A percentile compares a stretch with the other conserved stretches of the same genome.
phyloP scores from a whole-genome alignment of 2,888 invertebrate genomes.

The Coenonympha arcania region DNA sequence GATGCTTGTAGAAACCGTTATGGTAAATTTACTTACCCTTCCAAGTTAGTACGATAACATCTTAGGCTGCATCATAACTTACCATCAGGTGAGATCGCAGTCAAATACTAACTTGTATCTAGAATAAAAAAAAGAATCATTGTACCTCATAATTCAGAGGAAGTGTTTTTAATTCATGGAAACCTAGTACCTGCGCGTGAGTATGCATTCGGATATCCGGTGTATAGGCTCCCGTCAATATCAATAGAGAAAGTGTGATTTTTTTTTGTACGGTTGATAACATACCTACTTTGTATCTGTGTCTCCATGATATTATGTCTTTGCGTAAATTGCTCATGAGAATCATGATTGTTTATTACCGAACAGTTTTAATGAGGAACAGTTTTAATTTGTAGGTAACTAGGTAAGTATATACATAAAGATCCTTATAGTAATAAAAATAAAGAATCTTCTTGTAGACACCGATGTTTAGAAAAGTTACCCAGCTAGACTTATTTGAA shows the following conservation, averaged over 20 bases:
- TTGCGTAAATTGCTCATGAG: slow-evolving; percentile 18
- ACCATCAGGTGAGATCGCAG: too few relatives aligned
- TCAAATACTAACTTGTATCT: too few relatives aligned
- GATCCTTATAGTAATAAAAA: too few relatives aligned
- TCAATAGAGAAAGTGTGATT: slow-evolving; percentile 39
- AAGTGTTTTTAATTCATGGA: slow-evolving; percentile 23
- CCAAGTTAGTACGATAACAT: too few relatives aligned
- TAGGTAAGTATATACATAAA: neutral
- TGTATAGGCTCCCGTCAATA: slow-evolving; percentile 18
- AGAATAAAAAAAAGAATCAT: too few relatives aligned
- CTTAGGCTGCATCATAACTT: too few relatives aligned
- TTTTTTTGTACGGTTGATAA: slow-evolving; percentile 29
- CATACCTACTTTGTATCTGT: slow-evolving; percentile 9
- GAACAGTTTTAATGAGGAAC: neutral
- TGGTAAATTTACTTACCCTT: too few relatives aligned
- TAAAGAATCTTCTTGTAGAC: too few relatives aligned
- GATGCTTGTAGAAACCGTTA: too few relatives aligned
- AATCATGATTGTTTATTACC: slow-evolving; percentile 6
- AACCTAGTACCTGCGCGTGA: slow-evolving; percentile 19
- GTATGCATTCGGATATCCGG: slow-evolving; percentile 26
- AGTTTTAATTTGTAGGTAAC: too few relatives aligned
- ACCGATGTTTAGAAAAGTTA: too few relatives aligned
- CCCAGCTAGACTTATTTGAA: too few relatives aligned
- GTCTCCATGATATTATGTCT: slow-evolving; percentile 5
- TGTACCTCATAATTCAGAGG: slow-evolving; percentile 14